Evolutionary conservation across 2,113 vertebrate species (phyloP).

Genomic region (Orcinus orca): DNA sequence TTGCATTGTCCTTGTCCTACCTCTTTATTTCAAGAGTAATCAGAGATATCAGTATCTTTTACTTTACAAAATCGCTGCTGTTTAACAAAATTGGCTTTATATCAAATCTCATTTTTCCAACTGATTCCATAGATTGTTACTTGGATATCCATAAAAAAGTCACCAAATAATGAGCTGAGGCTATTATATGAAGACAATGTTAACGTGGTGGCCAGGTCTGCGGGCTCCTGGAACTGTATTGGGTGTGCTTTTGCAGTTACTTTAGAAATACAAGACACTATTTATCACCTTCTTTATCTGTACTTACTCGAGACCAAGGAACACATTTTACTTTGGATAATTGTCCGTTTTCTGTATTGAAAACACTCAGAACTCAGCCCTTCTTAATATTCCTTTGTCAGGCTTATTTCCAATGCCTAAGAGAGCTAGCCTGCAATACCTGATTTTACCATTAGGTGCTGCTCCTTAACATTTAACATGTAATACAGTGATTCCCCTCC

Average conservation of each 20-base stretch:
- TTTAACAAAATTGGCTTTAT: slow-evolving; percentile 51
- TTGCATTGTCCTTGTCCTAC: slow-evolving; percentile 18
- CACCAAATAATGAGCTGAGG: not conserved
- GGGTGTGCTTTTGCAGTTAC: not conserved
- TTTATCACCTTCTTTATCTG: not conserved
- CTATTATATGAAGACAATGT: slow-evolving; percentile 10
- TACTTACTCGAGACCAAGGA: not conserved
- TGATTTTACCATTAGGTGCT: slow-evolving; percentile 54
- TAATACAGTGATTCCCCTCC: not conserved
- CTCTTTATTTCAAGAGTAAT: slow-evolving; percentile 34
- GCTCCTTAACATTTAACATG: slow-evolving; percentile 17
- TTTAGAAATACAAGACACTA: slow-evolving; percentile 15
- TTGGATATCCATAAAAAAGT: slow-evolving; percentile 15
- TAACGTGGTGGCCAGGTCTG: not conserved
- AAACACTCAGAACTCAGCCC: not conserved
- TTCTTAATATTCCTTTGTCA: not conserved
- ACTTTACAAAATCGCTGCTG: slow-evolving; percentile 31
- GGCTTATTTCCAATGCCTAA: not conserved
- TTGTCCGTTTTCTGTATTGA: not conserved
- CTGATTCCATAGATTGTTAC: slow-evolving; percentile 28
- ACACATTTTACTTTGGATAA: not conserved
- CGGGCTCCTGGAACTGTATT: not conserved
- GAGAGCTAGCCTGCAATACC: slow-evolving; percentile 61
- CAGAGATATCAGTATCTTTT: slow-evolving; percentile 42
- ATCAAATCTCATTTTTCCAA: slow-evolving; percentile 38